phyloP scores from a whole-genome alignment of 2,888 invertebrate genomes.

The Augiades crinisus region DNA sequence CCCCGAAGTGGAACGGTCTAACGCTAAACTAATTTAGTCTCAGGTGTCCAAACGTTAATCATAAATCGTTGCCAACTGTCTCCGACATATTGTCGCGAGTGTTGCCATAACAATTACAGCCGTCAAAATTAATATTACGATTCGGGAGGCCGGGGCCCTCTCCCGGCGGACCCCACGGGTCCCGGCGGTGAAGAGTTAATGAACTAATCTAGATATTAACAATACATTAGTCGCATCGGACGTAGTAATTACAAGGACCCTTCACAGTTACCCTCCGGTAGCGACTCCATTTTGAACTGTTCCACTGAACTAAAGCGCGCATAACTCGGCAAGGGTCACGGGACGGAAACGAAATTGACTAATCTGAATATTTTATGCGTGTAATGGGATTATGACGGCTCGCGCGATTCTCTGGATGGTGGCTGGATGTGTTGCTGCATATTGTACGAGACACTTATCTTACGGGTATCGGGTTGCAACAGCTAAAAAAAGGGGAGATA shows the following conservation, averaged over 20 bases:
- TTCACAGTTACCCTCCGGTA: conserved; percentile 30
- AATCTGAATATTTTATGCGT: conserved; percentile 24
- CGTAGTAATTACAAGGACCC: conserved; percentile 52
- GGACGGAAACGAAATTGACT: conserved; percentile 19
- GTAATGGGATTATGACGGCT: conserved; percentile 20
- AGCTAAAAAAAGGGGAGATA: too few relatives aligned
- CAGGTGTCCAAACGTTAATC: conserved; percentile 14
- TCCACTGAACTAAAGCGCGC: conserved; percentile 10
- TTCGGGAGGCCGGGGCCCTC: conserved; percentile 39
- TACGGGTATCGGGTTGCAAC: too few relatives aligned
- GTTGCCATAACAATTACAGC: conserved; percentile 52
- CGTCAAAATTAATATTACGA: conserved; percentile 70
- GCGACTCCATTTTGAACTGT: conserved; percentile 4
- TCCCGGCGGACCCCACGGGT: conserved; percentile 41
- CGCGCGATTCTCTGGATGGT: not conserved
- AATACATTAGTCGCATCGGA: conserved; percentile 78
- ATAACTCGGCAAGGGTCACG: conserved; percentile 21
- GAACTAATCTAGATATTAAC: conserved; percentile 80
- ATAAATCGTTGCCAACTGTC: conserved; percentile 20
- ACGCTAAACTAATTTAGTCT: not conserved
- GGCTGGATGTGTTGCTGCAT: not conserved
- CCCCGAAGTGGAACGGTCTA: not conserved
- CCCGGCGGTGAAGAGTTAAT: conserved; percentile 73
- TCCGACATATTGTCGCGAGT: conserved; percentile 41
- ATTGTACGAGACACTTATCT: too few relatives aligned